These are phyloP conservation scores for Sinopyrophorus schimmeli DNA, from an alignment of 2,888 invertebrate genomes.

Conservation along the genomic window DNA sequence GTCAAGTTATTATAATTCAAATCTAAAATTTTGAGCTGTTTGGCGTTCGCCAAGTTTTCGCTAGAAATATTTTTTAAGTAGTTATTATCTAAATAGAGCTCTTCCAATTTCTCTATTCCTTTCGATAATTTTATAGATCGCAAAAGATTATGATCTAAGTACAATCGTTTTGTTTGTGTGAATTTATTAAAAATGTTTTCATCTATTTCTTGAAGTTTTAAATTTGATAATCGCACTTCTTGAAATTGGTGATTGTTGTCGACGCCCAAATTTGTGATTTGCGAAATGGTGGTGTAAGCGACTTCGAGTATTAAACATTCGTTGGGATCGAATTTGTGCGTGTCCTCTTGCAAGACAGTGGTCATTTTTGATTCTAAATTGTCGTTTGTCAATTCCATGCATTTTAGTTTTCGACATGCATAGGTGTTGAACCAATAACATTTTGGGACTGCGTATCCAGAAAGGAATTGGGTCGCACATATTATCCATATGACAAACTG, in stretches of 20 bases:
- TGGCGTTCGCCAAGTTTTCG: neutral
- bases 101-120: slow-evolving; percentile 45
- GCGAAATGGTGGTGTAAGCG: neutral
- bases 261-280: neutral
- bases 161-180: neutral
- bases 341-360: neutral
- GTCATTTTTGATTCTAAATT: neutral
- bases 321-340: slow-evolving; percentile 39
- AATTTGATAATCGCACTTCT: slow-evolving; percentile 4
- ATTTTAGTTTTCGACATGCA: slow-evolving; percentile 1
- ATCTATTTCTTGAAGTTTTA: neutral
- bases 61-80: slow-evolving; percentile 37
- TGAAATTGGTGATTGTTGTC: slow-evolving; percentile 7
- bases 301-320: slow-evolving; percentile 12
- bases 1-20: slow-evolving; percentile 4
- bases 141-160: slow-evolving; percentile 30
- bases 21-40: slow-evolving; percentile 7
- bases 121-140: slow-evolving; percentile 47
- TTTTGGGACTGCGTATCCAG: no score
- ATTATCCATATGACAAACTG: no score
- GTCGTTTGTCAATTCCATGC: neutral
- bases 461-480: no score
- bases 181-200: neutral
- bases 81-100: slow-evolving; percentile 49
- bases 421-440: neutral